phyloP scores from a whole-genome alignment of 2,113 vertebrate species.

The Caranx ignobilis region DNA sequence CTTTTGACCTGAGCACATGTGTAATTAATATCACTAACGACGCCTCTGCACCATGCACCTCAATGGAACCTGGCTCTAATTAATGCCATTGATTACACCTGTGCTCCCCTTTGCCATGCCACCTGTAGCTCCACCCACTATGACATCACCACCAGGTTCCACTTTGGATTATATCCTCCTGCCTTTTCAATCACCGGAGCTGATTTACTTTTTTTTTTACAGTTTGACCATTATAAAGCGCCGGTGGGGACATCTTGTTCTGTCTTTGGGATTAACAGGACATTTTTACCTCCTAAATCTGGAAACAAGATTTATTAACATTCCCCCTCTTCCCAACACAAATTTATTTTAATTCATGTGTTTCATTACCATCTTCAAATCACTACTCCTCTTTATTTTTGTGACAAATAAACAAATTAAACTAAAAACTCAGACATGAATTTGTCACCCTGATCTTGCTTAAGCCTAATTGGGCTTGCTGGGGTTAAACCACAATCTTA shows the following conservation, averaged over 20 bases:
- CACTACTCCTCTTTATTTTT: not conserved
- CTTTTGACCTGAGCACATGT: not conserved
- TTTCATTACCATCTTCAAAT: not conserved
- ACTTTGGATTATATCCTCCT: not conserved
- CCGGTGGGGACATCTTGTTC: not conserved
- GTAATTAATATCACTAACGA: not conserved
- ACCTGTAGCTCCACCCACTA: not conserved
- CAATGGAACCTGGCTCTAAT: not conserved
- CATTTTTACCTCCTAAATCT: not conserved
- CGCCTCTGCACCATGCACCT: not conserved
- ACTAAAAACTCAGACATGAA: not conserved
- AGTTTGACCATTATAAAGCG: not conserved
- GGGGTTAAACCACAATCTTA: slow-evolving; percentile 19
- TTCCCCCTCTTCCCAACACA: not conserved
- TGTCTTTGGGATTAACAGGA: not conserved
- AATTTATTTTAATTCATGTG: not conserved
- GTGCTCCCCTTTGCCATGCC: not conserved
- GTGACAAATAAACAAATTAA: slow-evolving; percentile 4
- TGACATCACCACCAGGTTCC: too few relatives aligned
- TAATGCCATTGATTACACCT: not conserved
- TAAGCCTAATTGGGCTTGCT: slow-evolving; percentile 1
- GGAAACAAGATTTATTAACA: not conserved
- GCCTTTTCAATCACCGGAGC: not conserved
- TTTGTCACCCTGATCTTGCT: not conserved
- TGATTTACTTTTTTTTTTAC: not conserved